Percentiles rank a stretch among this genome's conserved stretches.
These are phyloP conservation scores for Byasa hedistus DNA, from an alignment of 2,888 invertebrate genomes.

Conservation along the genomic window DNA sequence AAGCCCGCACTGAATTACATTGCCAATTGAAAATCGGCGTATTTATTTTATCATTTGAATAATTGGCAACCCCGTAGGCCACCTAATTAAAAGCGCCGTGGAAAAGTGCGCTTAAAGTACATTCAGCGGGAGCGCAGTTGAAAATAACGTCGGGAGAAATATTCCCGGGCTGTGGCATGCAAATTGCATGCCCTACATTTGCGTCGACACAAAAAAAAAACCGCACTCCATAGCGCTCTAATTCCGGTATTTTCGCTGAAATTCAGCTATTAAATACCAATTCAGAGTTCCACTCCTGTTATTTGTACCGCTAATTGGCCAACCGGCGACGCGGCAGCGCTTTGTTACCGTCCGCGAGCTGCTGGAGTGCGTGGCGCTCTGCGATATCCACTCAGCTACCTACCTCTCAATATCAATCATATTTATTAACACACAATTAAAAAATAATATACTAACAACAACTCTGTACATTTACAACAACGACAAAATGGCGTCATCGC, in stretches of 20 bases:
- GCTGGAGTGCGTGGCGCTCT: constrained; percentile 18
- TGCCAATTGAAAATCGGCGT: constrained; percentile 9
- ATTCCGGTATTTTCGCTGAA: constrained; percentile 34
- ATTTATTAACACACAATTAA: not conserved
- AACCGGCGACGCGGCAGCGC: constrained; percentile 35
- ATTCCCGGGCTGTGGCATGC: constrained; percentile 26
- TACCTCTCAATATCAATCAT: not conserved
- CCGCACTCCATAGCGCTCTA: constrained; percentile 33
- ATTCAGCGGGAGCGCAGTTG: constrained; percentile 24
- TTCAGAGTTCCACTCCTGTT: constrained; percentile 31
- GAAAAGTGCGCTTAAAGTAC: constrained; percentile 30
- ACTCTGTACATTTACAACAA: no score
- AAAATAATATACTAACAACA: not conserved
- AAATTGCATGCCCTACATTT: constrained; percentile 35
- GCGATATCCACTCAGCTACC: constrained; percentile 1
- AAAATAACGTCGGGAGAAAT: constrained; percentile 28
- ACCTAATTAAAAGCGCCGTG: constrained; percentile 31
- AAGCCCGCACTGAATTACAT: constrained; percentile 11
- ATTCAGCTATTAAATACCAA: constrained; percentile 33
- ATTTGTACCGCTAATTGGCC: constrained; percentile 43
- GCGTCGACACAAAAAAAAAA: constrained; percentile 33
- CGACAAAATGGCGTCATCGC: no score
- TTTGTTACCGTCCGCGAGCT: constrained; percentile 27
- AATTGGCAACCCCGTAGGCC: constrained; percentile 28
- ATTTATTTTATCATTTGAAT: constrained; percentile 29